These are phyloP conservation scores for Hybognathus amarus DNA, from an alignment of 2,797 vertebrate species.

Conservation along the genomic window DNA sequence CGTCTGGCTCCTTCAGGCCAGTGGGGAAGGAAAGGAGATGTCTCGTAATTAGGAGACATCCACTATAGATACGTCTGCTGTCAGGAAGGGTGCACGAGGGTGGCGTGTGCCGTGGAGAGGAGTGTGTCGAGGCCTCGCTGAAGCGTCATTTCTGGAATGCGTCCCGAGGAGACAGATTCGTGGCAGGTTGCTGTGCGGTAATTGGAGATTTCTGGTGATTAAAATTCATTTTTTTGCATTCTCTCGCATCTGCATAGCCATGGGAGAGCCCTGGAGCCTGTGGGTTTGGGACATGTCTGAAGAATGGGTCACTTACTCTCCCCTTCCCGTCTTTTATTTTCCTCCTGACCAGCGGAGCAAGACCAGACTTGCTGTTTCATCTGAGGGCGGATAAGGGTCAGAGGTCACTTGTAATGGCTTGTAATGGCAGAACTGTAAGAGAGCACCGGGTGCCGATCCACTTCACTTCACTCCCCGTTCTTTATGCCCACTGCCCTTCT, in stretches of 20 bases:
- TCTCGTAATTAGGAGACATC: slow-evolving; percentile 67
- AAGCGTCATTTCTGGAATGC: slow-evolving; percentile 67
- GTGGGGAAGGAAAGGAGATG: slow-evolving; percentile 55
- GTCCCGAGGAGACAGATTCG: slow-evolving; percentile 69
- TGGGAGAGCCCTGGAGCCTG: slow-evolving; percentile 68
- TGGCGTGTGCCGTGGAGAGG: neutral
- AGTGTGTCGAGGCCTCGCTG: slow-evolving; percentile 14
- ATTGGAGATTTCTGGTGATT: slow-evolving; percentile 76
- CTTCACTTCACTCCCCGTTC: slow-evolving; percentile 75
- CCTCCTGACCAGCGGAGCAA: slow-evolving; percentile 78
- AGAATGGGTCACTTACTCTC: slow-evolving; percentile 69
- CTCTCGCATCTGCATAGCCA: slow-evolving; percentile 75
- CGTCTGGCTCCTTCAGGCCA: slow-evolving; percentile 62
- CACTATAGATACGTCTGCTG: slow-evolving; percentile 35
- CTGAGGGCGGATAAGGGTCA: slow-evolving; percentile 81
- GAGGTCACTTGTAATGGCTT: slow-evolving; percentile 85
- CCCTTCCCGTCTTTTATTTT: slow-evolving; percentile 52
- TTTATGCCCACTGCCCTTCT: slow-evolving; percentile 71
- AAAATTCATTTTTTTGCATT: slow-evolving; percentile 71
- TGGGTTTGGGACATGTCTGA: slow-evolving; percentile 51
- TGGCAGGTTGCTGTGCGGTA: slow-evolving; percentile 73
- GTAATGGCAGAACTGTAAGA: slow-evolving; percentile 82
- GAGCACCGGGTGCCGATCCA: slow-evolving; percentile 79
- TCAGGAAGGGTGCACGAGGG: slow-evolving; percentile 34
- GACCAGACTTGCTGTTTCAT: slow-evolving; percentile 82